These are phyloP conservation scores for Gavia stellata DNA, from an alignment of 2,113 vertebrate species.

Conservation along the genomic window DNA sequence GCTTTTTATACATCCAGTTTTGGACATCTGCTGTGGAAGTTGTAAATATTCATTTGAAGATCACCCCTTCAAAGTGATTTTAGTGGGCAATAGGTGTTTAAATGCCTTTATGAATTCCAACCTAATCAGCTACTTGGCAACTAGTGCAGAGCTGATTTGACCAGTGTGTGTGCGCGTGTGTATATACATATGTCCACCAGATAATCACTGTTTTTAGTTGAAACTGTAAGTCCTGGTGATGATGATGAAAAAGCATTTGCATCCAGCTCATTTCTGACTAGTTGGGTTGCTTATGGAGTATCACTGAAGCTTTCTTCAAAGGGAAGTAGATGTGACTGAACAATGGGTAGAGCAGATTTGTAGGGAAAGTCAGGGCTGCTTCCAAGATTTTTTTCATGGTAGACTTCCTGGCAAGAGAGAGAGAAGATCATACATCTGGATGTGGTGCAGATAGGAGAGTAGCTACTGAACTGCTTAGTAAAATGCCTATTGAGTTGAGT, in stretches of 20 bases:
- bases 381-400: not conserved
- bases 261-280: not conserved
- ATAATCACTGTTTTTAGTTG: not conserved
- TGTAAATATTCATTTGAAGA: not conserved
- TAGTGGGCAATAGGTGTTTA: not conserved
- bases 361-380: not conserved
- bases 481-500: not conserved
- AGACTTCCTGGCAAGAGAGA: not conserved
- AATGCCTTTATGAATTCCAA: not conserved
- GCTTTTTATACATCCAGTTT: not conserved
- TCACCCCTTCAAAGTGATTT: not conserved
- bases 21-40: not conserved
- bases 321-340: not conserved
- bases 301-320: not conserved
- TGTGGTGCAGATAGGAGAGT: not conserved
- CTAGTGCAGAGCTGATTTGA: not conserved
- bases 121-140: not conserved
- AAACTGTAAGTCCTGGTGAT: not conserved
- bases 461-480: too few relatives aligned
- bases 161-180: not conserved
- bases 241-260: not conserved
- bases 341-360: not conserved
- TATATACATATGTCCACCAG: not conserved
- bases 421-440: fast-evolving
- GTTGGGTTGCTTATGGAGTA: not conserved